Evolutionary conservation across 2,888 invertebrate species (phyloP), one percentile per base, ranked within the genome.

Genomic region (Heliconius hortense): DNA sequence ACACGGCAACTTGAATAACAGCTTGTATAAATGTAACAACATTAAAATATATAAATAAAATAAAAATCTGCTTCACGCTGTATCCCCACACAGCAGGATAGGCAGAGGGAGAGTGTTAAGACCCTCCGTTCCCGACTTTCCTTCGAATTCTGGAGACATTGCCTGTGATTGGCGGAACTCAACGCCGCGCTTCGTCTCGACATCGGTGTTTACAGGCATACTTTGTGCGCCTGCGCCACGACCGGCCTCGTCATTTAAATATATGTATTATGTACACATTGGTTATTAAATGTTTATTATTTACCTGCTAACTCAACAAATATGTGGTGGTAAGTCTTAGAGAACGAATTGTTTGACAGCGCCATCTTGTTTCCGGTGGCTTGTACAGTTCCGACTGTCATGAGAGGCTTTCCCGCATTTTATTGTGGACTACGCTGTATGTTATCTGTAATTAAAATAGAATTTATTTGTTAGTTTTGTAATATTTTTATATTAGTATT

Each of bases 281-380:
- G 4, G 0, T 31, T 35, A 35, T 8, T 35, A 35, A 7, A 35
- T 8, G 31, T 35, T 35, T 56, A n/a, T 8, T 10, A 76, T 73
- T 90, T 86, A 96, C 96, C 96, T 81, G 96, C 95, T 82, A 96
- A 86, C 81, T 96, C 96, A 76, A 89, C 90, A 84, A 96, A 96
- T 74, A 96, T 81, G 80, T 91, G 94, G 81, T 96, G 93, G 91
- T 96, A 96, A 78, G 95, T 95, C 82, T 94, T 94, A 60, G 94
- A 92, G 72, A 96, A 91, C 76, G 95, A 94, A 87, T 95, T 96
- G 85, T 95, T 95, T 83, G 95, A 95, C 82, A 95, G 87, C 87
- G 95, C 94, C 94, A 94, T 94, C 83, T 88, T 89, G 60, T 72
- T 71, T 69, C 60, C 72, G 76, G 70, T 74, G 63, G 72, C 70